These are phyloP conservation scores for Dendrocincla fuliginosa DNA, from an alignment of 2,797 vertebrate genomes.

Conservation along the genomic window DNA sequence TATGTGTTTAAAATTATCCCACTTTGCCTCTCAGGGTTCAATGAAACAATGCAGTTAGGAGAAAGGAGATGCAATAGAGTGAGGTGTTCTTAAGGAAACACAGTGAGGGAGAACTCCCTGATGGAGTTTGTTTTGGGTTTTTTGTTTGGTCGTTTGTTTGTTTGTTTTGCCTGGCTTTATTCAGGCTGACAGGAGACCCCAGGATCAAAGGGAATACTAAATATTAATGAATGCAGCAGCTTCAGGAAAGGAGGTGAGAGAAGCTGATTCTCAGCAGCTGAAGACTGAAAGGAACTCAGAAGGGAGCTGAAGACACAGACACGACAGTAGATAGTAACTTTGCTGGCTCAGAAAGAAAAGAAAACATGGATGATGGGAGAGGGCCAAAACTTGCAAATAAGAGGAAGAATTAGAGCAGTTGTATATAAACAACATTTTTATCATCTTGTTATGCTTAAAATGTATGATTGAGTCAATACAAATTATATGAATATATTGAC, in stretches of 20 bases:
- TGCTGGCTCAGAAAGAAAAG: not conserved
- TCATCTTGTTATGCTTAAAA: not conserved
- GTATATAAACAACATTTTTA: not conserved
- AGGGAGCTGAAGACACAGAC: not conserved
- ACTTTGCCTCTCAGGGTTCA: not conserved
- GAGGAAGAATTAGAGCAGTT: not conserved
- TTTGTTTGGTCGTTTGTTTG: not conserved
- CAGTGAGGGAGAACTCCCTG: not conserved
- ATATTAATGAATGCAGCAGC: constrained; percentile 26
- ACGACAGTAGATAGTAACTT: not conserved
- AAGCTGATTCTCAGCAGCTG: not conserved
- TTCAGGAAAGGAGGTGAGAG: not conserved
- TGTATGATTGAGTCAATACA: not conserved
- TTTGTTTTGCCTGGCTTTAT: not conserved
- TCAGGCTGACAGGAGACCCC: not conserved
- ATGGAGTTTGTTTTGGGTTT: not conserved
- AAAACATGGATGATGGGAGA: not conserved
- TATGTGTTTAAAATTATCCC: not conserved
- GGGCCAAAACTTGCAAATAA: not conserved
- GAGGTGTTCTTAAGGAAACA: not conserved
- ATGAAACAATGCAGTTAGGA: not conserved
- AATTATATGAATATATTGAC: not conserved
- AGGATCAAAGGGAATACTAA: constrained; percentile 20
- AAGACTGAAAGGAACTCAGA: not conserved
- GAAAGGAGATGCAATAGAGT: not conserved